phyloP scores from a whole-genome alignment of 2,113 vertebrate species.

The Etia nguti region DNA sequence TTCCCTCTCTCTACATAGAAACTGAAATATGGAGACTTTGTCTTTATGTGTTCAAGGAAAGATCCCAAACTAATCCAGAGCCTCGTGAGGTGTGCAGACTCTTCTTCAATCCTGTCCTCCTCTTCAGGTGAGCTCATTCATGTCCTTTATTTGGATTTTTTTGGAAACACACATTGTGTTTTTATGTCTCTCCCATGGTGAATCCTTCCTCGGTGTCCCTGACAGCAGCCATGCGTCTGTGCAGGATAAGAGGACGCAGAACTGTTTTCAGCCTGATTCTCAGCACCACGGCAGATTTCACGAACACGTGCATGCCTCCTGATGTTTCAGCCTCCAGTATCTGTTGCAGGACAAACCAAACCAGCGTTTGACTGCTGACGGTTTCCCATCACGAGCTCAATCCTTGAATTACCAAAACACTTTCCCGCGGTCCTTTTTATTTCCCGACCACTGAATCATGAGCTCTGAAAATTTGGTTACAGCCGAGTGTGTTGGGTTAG shows the following conservation, averaged over 20 bases:
- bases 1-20: accelerated
- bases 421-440: background rate
- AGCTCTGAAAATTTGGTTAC: background rate
- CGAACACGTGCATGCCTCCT: background rate
- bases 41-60: background rate
- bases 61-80: background rate
- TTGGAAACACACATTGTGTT: background rate
- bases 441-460: background rate
- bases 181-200: background rate
- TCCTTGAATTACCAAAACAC: background rate
- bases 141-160: background rate
- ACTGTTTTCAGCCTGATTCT: background rate
- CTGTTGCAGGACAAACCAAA: background rate
- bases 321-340: background rate
- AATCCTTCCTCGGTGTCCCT: background rate
- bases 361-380: background rate
- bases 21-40: background rate
- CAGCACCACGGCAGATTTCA: background rate
- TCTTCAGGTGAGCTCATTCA: background rate
- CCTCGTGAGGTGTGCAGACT: background rate
- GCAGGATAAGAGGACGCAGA: background rate
- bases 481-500: background rate
- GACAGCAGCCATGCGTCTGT: background rate
- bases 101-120: background rate
- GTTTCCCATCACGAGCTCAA: background rate